Conservation (phyloP, 1,140 invertebrate genomes). For the Mercenaria mercenaria region DNA sequence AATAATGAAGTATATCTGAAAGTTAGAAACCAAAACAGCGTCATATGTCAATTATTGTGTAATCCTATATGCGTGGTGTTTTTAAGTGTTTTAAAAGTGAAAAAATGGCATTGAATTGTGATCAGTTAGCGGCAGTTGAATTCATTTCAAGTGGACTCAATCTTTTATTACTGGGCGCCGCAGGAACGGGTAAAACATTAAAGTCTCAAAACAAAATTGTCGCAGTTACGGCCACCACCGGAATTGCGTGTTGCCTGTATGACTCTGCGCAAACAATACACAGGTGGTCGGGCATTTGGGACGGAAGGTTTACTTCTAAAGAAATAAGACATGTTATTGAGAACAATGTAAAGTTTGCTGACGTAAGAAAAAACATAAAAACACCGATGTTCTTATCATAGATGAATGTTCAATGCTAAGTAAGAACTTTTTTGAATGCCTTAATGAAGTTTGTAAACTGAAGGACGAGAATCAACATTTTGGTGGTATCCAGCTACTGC, state of each 20-base stretch:
- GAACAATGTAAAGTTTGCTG: not conserved
- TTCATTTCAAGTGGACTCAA: not conserved
- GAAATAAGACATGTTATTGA: not conserved
- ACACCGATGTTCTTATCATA: not conserved
- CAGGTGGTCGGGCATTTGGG: not conserved
- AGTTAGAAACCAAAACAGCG: no score
- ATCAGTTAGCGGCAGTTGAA: not conserved
- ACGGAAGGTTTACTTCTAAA: not conserved
- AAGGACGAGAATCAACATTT: not conserved
- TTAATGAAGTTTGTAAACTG: not conserved
- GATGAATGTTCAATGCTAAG: constrained; percentile 39
- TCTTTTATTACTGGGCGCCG: not conserved
- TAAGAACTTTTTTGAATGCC: not conserved
- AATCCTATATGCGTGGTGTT: no score
- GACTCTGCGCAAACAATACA: not conserved
- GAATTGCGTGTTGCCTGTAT: constrained; percentile 14
- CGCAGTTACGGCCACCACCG: not conserved
- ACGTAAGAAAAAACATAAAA: not conserved
- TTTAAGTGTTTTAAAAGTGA: not conserved
- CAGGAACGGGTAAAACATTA: constrained; percentile 13
- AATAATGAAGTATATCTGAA: not conserved
- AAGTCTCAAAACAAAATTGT: not conserved
- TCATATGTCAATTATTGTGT: no score
- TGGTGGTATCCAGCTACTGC: constrained; percentile 23
- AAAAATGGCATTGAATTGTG: not conserved